Base-by-base conservation (phyloP, 2,113 vertebrate species). In the Origma solitaria region DNA sequence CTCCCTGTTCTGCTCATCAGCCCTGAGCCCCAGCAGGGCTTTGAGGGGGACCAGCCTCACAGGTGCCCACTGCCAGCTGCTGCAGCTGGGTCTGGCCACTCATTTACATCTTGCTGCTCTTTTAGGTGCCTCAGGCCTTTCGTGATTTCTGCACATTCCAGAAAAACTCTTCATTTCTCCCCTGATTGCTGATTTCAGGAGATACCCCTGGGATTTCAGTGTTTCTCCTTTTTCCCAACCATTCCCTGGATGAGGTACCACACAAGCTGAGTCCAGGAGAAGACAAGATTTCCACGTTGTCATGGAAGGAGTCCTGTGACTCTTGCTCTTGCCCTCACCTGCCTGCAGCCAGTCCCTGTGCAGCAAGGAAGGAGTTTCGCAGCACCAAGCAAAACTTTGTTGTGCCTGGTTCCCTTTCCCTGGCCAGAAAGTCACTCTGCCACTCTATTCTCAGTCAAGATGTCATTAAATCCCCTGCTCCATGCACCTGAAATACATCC, bases 41-140 rank as follows among this genome's bases (percentile, higher is more conserved):
- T 85, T 6, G 21, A 18, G 4, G 8, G 11, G 27, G 5, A 19
- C 21, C 47, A 44, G 0, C 22, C 15, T 42, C 44, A 31, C 20
- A n/a, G 20, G 21, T 15, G 33, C 37, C 31, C 72, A 12, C 28
- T 5, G 7, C 10, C 10, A 30, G 38, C 19, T 54, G 56, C 38
- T 62, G 7, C 28, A 44, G 13, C 2, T 13, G 40, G 17, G 17
- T 31, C 23, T 75, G 17, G 11, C 37, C 10, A 2, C 38, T 47
- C 44, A 51, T 25, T 10, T 22, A 10, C 25, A 4, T 9, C 18
- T 14, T 69, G 10, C 12, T 86, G 42, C 27, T 6, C 25, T 53
- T 93, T 31, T 30, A 35, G 60, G 53, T 20, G 65, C 18, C 33
- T 78, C 35, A 23, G 25, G 10, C 28, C 33, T 64, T 54, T 17